Percentiles rank a stretch among this genome's conserved stretches.
phyloP scores from a whole-genome alignment of 1,140 invertebrate species.

The Grapholita molesta region DNA sequence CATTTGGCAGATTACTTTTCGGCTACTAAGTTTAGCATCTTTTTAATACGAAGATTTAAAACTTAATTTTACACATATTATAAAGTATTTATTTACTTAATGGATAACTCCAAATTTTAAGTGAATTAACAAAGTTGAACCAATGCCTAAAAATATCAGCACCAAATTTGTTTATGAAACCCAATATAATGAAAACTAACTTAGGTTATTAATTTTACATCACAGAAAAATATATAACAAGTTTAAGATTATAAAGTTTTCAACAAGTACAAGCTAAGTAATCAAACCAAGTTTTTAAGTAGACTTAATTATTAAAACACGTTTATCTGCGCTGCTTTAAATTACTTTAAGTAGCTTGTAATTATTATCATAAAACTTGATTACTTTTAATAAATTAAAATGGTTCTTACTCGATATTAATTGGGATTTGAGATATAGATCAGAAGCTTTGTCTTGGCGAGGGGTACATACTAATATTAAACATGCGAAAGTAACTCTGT shows the following conservation, averaged over 20 bases:
- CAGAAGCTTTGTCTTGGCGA: background rate
- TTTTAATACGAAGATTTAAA: too few species aligned
- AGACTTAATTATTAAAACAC: slow-evolving; percentile 16
- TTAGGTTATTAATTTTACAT: background rate
- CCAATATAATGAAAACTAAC: background rate
- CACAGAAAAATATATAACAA: background rate
- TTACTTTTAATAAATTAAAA: background rate
- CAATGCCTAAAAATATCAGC: background rate
- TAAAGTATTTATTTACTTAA: too few species aligned
- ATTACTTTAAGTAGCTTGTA: slow-evolving; percentile 14
- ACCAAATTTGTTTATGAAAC: background rate
- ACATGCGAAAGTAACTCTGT: too few species aligned
- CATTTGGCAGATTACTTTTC: too few species aligned
- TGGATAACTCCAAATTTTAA: too few species aligned
- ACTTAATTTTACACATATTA: too few species aligned
- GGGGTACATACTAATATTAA: too few species aligned
- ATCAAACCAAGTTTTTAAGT: slow-evolving; percentile 1
- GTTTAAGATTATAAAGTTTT: background rate
- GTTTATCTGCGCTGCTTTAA: background rate
- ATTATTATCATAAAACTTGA: slow-evolving; percentile 4
- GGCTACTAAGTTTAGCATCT: too few species aligned
- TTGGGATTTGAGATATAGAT: background rate
- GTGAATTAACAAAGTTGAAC: too few species aligned
- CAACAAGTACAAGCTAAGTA: background rate
- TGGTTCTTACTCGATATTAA: background rate